A percentile compares a stretch with the other conserved stretches of the same genome.
phyloP scores from a whole-genome alignment of 2,797 vertebrate genomes.

The Xenentodon cancila region DNA sequence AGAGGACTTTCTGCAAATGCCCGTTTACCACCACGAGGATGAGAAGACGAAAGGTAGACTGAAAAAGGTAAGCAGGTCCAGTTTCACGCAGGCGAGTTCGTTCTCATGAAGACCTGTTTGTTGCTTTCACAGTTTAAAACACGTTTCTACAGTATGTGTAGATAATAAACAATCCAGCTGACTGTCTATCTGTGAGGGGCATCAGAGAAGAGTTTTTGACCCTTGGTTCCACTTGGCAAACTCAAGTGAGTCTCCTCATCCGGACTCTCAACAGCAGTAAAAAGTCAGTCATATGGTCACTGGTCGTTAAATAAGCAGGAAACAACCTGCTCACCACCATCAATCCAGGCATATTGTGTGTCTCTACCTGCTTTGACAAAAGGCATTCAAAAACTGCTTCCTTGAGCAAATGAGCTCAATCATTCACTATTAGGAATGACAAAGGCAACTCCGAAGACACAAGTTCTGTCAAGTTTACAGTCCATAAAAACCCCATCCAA shows the following conservation, averaged over 20 bases:
- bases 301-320: constrained; percentile 12
- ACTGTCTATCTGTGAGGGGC: constrained; percentile 1
- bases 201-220: constrained; percentile 29
- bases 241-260: background rate
- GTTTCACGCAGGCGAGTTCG: background rate
- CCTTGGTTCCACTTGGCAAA: constrained; percentile 27
- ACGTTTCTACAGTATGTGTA: background rate
- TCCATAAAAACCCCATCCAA: constrained; percentile 22
- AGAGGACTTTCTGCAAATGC: constrained; percentile 85
- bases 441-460: constrained; percentile 28
- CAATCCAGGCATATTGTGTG: constrained; percentile 13
- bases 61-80: constrained; percentile 70
- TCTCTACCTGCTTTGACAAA: constrained; percentile 28
- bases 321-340: constrained; percentile 4
- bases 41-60: constrained; percentile 72
- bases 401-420: constrained; percentile 37
- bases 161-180: background rate
- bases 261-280: background rate
- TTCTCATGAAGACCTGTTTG: no score
- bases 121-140: no score
- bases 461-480: constrained; percentile 57
- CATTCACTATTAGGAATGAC: constrained; percentile 36
- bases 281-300: background rate
- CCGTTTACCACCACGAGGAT: constrained; percentile 75
- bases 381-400: constrained; percentile 12